These are phyloP conservation scores for Nymphalis io DNA, from an alignment of 1,140 invertebrate species.

Conservation along the genomic window DNA sequence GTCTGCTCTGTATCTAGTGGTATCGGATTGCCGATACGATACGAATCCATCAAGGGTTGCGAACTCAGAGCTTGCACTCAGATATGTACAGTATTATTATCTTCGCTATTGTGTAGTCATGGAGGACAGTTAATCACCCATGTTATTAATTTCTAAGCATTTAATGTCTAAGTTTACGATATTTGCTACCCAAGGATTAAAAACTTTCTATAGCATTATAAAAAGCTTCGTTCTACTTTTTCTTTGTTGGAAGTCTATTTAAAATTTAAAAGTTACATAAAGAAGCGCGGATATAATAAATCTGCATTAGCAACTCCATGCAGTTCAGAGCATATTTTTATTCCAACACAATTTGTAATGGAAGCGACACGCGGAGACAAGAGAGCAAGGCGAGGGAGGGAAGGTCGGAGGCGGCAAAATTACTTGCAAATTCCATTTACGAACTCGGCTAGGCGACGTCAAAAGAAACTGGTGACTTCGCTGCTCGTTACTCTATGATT, in stretches of 20 bases:
- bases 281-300: conserved; percentile 29
- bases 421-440: conserved; percentile 80
- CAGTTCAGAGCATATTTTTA: conserved; percentile 71
- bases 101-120: no score
- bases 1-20: no score
- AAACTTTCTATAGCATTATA: conserved; percentile 13
- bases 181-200: background rate
- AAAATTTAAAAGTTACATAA: conserved; percentile 31
- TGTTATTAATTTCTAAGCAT: no score
- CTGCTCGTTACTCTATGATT: conserved; percentile 36
- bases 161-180: background rate
- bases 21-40: no score
- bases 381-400: conserved; percentile 63
- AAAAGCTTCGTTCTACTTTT: conserved; percentile 20
- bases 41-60: no score
- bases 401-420: conserved; percentile 61
- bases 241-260: conserved; percentile 29
- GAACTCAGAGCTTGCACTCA: no score
- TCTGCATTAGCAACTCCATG: conserved; percentile 51
- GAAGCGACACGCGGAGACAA: conserved; percentile 77
- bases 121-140: no score
- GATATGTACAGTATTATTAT: no score
- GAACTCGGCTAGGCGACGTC: conserved; percentile 57
- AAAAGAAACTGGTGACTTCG: conserved; percentile 55
- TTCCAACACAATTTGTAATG: conserved; percentile 80